A percentile compares a stretch with the other conserved stretches of the same genome.
phyloP scores from a whole-genome alignment of 2,113 vertebrate species.

The Panthera uncia region DNA sequence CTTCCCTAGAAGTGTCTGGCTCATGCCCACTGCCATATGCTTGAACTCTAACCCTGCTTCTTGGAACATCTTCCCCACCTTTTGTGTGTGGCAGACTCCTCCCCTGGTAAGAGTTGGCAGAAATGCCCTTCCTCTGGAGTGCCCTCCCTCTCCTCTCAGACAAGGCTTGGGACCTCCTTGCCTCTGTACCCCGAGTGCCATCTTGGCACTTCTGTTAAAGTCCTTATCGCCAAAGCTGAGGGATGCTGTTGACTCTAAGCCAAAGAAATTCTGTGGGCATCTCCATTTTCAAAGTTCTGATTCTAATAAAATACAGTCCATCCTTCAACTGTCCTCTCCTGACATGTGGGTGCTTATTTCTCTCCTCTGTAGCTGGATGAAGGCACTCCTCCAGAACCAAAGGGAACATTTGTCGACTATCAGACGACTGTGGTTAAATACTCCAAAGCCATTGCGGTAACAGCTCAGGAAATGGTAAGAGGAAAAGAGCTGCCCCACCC shows the following conservation, averaged over 20 bases:
- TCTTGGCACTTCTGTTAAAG: neutral
- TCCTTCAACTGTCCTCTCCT: fast-evolving
- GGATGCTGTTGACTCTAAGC: neutral
- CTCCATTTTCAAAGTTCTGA: neutral
- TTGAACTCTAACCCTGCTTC: neutral
- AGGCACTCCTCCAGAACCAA: constrained; percentile 94
- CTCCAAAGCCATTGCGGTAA: constrained; percentile 97
- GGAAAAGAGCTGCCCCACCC: neutral
- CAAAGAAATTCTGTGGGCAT: neutral
- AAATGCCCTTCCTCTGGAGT: neutral
- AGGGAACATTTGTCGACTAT: constrained; percentile 97
- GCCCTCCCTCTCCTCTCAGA: neutral
- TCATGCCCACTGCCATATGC: fast-evolving
- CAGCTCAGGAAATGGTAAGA: constrained; percentile 98
- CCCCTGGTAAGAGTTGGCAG: neutral
- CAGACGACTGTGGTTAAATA: constrained; percentile 99
- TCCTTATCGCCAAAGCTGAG: neutral
- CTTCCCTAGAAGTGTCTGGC: neutral
- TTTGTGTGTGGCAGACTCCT: neutral
- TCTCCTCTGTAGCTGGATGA: constrained; percentile 91
- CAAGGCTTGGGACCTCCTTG: neutral
- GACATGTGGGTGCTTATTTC: neutral
- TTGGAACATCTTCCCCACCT: neutral
- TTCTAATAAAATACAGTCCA: neutral
- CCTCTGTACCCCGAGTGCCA: neutral